Evolutionary conservation across 2,888 invertebrate species (phyloP), one percentile per base, ranked within the genome.

Genomic region (Lasius platythorax): DNA sequence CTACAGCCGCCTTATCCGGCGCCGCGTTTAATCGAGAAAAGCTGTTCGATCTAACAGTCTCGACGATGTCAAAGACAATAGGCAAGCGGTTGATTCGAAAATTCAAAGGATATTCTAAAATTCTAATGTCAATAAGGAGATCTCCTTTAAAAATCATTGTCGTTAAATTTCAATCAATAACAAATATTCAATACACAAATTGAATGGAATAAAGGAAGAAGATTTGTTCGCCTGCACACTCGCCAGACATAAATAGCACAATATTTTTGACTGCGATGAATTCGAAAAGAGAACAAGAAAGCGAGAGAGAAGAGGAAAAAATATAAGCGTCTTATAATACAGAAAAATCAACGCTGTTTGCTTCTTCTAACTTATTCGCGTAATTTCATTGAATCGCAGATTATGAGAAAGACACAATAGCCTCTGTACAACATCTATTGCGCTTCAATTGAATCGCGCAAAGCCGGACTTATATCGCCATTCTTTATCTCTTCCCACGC

Each of bases 401-500:
- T 87, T 85, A 86, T 88, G 85, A 84, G 68, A n/a, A 28, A 72
- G 33, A 67, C 81, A 89, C 90, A 89, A 89, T 88, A 88, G 89
- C 72, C 79, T 9, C 86, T 85, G 85, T 90, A 89, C 85, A 89
- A 84, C 89, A 87, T 83, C 87, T 86, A 90, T 84, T 84, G 85
- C 68, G 72, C 37, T 61, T 74, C 90, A 87, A 90, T 88, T 84
- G 85, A 88, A 83, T 85, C 85, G 72, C 40, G 82, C 83, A 50
- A 87, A 84, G 72, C 79, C 67, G 23, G 33, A 66, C 85, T 90
- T 90, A 8, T 53, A 90, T 90, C 90, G 82, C 50, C 75, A 83
- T 86, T 83, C 89, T 90, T 90, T 90, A 82, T 18, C 15, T 85
- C 90, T 90, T 90, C 90, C 90, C 89, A 90, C 90, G 90, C 90